Conservation (phyloP, 2,888 invertebrate genomes). For the Tiliacea aurago region DNA sequence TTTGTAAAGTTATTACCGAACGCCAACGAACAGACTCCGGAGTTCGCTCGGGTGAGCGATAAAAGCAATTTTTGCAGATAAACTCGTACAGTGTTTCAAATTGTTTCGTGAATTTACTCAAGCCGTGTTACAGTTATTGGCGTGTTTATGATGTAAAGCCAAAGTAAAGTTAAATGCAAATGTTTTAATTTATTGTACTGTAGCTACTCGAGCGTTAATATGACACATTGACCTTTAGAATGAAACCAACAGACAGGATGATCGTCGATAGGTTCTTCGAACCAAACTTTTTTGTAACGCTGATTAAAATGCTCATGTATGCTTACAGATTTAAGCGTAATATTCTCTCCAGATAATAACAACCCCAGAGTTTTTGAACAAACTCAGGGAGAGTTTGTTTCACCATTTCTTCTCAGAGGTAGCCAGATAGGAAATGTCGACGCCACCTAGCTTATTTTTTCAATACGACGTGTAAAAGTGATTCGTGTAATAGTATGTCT, state of each 20-base stretch:
- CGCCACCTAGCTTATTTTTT: neutral
- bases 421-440: neutral
- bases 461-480: too few species aligned
- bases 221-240: neutral
- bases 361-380: too few species aligned
- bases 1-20: constrained; percentile 75
- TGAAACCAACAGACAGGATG: neutral
- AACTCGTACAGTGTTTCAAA: constrained; percentile 45
- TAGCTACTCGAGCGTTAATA: neutral
- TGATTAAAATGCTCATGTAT: neutral
- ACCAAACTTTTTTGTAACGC: neutral
- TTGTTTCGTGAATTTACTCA: constrained; percentile 51
- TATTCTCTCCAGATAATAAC: neutral
- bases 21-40: constrained; percentile 65
- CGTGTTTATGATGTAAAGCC: constrained; percentile 14
- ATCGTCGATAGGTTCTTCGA: neutral
- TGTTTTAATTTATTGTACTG: neutral
- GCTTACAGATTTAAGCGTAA: neutral
- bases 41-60: constrained; percentile 51
- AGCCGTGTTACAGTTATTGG: constrained; percentile 16
- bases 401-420: too few species aligned
- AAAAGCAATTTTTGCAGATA: constrained; percentile 59
- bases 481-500: neutral
- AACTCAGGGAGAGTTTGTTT: too few species aligned
- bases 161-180: constrained; percentile 10